Evolutionary conservation across 2,888 invertebrate genomes (phyloP).

Genomic region (Plemyria rubiginata): DNA sequence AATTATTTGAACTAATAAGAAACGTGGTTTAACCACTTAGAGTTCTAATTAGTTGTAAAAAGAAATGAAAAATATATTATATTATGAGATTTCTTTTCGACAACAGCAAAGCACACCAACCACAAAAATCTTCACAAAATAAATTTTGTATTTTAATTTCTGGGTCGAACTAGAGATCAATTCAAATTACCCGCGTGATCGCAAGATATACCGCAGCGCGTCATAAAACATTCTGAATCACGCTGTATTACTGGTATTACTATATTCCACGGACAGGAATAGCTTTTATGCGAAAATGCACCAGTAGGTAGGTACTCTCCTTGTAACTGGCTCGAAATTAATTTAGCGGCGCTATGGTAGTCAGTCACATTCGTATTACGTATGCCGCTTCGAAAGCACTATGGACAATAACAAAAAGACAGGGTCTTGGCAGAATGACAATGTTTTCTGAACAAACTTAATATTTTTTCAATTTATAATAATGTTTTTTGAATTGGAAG

Average conservation of each 20-base stretch:
- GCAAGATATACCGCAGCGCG: constrained; percentile 37
- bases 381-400: neutral
- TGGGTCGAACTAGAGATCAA: constrained; percentile 46
- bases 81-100: too few relatives aligned
- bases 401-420: too few relatives aligned
- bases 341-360: constrained; percentile 1
- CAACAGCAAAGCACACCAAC: neutral
- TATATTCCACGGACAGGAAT: constrained; percentile 38
- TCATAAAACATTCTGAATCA: constrained; percentile 46
- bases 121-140: constrained; percentile 12
- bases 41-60: too few relatives aligned
- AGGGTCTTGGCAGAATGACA: too few relatives aligned
- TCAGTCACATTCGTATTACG: neutral
- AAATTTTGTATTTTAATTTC: constrained; percentile 37
- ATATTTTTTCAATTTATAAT: too few relatives aligned
- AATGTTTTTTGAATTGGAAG: too few relatives aligned
- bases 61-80: too few relatives aligned
- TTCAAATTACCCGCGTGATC: constrained; percentile 47
- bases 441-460: too few relatives aligned
- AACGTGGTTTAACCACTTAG: too few relatives aligned
- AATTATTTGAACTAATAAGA: too few relatives aligned
- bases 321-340: constrained; percentile 14
- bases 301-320: constrained; percentile 19
- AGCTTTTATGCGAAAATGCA: constrained; percentile 35
- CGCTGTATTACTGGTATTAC: constrained; percentile 43